Base-by-base conservation (phyloP, 2,113 vertebrate species). In the Poeciliopsis prolifica region DNA sequence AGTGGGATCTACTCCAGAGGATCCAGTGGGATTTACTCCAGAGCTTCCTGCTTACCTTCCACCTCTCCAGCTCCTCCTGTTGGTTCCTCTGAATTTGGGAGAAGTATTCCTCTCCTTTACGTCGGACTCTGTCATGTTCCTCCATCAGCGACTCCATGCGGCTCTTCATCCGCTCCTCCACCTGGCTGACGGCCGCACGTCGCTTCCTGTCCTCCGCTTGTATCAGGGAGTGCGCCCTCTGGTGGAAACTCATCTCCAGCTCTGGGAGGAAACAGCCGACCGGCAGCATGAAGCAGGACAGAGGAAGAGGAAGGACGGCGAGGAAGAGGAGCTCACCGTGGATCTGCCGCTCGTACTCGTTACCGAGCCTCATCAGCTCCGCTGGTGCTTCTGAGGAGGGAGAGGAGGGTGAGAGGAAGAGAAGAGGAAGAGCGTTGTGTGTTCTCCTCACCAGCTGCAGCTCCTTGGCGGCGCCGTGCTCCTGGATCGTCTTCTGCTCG, bases 371-470 rank as follows among this genome's bases (percentile, higher is more conserved):
- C 30, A 96, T 95, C 63, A 96, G 86, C 86, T 96, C 95, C 89
- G 96, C 94, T 96, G 88, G 0, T 97, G 96, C 91, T 96, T 97
- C 98, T 99, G 95, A 15, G 40, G 35, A 84, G 68, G 48, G 15
- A 10, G n/a, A 51, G 31, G 14, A 61, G 31, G 28, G 5, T 37
- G 62, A 26, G 12, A 84, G 68, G 48, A 19, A 9, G n/a, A 51
- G 31, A 10, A 61, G 31, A 19, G 22, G 40, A 9, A 2, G 12
- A 37, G 17, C 7, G 28, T 37, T 37, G 35, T 11, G 35, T 37
- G 35, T 3, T 9, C 3, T 3, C 1, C 95, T 31, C 91, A 99
- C 97, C 96, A 97, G 90, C 40, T 94, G 87, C 8, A 97, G 85
- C 87, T 92, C 94, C 88, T 95, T 95, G 77, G 95, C 66, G 48